These are phyloP conservation scores for Actinostola sp. DNA, from an alignment of 92 coral and sea anemone genomes.

Conservation along the genomic window DNA sequence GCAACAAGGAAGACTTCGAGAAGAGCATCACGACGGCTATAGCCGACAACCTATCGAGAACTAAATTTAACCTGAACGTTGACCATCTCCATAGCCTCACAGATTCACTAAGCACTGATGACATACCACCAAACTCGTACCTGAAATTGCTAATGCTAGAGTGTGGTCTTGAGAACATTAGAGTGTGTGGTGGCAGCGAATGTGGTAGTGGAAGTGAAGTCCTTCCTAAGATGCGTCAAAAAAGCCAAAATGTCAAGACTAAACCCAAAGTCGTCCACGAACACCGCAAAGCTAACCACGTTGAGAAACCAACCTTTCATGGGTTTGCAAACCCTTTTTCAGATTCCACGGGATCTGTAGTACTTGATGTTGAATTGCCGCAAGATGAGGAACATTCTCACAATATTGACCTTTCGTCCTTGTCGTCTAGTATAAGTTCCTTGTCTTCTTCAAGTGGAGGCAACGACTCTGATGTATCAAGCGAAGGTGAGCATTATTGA, in stretches of 20 bases:
- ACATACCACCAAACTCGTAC: constrained; percentile 42
- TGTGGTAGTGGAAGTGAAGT: constrained; percentile 75
- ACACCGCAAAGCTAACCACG: not conserved
- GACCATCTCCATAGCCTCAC: constrained; percentile 64
- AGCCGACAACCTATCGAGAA: constrained; percentile 76
- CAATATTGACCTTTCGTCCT: constrained; percentile 41
- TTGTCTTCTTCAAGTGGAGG: constrained; percentile 82
- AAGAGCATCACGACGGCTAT: constrained; percentile 93
- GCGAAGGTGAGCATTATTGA: constrained; percentile 58
- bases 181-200: constrained; percentile 83
- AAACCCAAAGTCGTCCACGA: constrained; percentile 6
- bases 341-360: constrained; percentile 49
- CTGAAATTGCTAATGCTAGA: constrained; percentile 87
- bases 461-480: constrained; percentile 86
- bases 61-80: constrained; percentile 76
- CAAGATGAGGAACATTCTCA: constrained; percentile 52
- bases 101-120: constrained; percentile 53
- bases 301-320: constrained; percentile 34
- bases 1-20: constrained; percentile 86
- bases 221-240: constrained; percentile 63
- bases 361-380: constrained; percentile 31
- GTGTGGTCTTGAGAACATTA: constrained; percentile 85
- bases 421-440: constrained; percentile 57
- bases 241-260: constrained; percentile 4
- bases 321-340: constrained; percentile 73